These are phyloP conservation scores for Neogobius melanostomus DNA, from an alignment of 2,113 vertebrate genomes.

Conservation along the genomic window DNA sequence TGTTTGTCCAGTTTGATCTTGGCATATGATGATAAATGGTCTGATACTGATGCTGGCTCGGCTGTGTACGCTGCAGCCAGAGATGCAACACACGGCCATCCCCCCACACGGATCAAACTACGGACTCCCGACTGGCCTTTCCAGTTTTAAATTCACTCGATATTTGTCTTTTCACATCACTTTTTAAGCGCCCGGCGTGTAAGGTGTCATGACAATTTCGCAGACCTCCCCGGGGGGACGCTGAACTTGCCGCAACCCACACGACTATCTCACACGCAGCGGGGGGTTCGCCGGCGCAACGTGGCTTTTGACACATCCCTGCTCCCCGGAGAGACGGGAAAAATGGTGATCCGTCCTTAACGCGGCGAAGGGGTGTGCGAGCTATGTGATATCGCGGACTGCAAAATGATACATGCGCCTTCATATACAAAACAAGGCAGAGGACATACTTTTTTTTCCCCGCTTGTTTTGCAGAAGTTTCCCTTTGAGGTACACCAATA, in stretches of 20 bases:
- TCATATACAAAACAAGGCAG: slow-evolving; percentile 24
- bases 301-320: slow-evolving; percentile 53
- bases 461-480: slow-evolving; percentile 27
- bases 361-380: slow-evolving; percentile 1
- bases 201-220: slow-evolving; percentile 52
- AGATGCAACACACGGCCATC: slow-evolving; percentile 40
- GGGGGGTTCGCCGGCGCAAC: slow-evolving; percentile 29
- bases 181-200: slow-evolving; percentile 21
- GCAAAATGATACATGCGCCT: slow-evolving; percentile 30
- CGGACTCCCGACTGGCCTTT: background rate
- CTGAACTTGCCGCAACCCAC: slow-evolving; percentile 37
- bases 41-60: slow-evolving; percentile 47
- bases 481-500: background rate
- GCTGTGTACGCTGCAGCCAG: slow-evolving; percentile 32
- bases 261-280: slow-evolving; percentile 42
- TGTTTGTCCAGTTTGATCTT: slow-evolving; percentile 67
- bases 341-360: slow-evolving; percentile 36
- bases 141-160: slow-evolving; percentile 14
- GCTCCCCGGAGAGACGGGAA: slow-evolving; percentile 29
- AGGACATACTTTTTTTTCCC: slow-evolving; percentile 22
- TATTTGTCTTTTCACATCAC: slow-evolving; percentile 29
- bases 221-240: slow-evolving; percentile 20
- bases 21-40: slow-evolving; percentile 61
- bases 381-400: slow-evolving; percentile 18
- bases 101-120: slow-evolving; percentile 41